A percentile compares a stretch with the other conserved stretches of the same genome.
These are phyloP conservation scores for Martes martes DNA, from an alignment of 2,113 vertebrate species.

Conservation along the genomic window DNA sequence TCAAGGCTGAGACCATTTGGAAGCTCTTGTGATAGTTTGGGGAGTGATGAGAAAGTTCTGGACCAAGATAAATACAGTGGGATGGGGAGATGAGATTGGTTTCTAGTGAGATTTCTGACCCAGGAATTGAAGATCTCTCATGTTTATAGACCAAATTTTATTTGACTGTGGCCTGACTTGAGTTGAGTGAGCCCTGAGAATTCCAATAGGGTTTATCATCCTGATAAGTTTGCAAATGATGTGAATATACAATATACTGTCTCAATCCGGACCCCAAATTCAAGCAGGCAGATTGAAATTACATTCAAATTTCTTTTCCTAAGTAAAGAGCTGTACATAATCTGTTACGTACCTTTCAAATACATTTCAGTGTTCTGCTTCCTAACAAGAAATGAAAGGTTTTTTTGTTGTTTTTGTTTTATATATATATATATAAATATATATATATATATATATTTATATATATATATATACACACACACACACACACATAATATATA, in stretches of 20 bases:
- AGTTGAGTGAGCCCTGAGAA: not conserved
- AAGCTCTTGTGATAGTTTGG: not conserved
- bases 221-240: not conserved
- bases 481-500: too few relatives aligned
- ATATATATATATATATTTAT: too few relatives aligned
- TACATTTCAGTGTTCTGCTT: not conserved
- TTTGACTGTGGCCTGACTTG: not conserved
- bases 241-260: not conserved
- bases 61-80: not conserved
- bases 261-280: not conserved
- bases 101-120: not conserved
- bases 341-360: not conserved
- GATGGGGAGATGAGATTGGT: not conserved
- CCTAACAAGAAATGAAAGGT: not conserved
- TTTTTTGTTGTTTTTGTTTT: too few relatives aligned
- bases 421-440: not conserved
- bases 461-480: too few relatives aligned
- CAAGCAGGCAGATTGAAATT: not conserved
- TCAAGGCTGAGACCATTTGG: not conserved
- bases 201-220: not conserved
- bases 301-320: not conserved
- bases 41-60: not conserved
- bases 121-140: not conserved
- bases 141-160: not conserved
- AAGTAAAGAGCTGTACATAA: not conserved